Conservation (phyloP, 2,888 invertebrate species). For the Sesia apiformis region DNA sequence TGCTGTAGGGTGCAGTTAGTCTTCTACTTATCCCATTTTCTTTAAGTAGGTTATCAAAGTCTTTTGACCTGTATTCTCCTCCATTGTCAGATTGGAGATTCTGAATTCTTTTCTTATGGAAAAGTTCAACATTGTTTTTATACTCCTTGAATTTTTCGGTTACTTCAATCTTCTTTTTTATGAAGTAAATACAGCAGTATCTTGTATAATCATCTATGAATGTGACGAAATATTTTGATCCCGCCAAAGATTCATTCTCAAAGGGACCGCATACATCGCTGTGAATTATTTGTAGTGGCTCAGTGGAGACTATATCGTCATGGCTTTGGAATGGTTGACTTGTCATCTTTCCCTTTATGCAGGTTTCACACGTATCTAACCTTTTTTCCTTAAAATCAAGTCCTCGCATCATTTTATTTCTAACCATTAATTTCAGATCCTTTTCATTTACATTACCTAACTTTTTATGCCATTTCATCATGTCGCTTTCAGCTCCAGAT, state of each 20-base stretch:
- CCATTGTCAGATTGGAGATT: constrained; percentile 5
- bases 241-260: constrained; percentile 1
- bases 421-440: not conserved
- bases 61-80: constrained; percentile 3
- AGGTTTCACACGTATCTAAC: constrained; percentile 1
- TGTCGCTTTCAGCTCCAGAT: not conserved
- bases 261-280: constrained; percentile 1
- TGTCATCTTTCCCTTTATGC: constrained; percentile 3
- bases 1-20: constrained; percentile 1
- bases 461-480: not conserved
- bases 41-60: constrained; percentile 2
- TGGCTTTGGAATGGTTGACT: not conserved
- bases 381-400: not conserved
- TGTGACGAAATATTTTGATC: constrained; percentile 4
- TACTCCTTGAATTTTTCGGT: constrained; percentile 5
- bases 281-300: constrained; percentile 7
- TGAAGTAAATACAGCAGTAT: constrained; percentile 6
- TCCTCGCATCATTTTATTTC: constrained; percentile 3
- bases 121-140: constrained; percentile 4
- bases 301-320: not conserved
- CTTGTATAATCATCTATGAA: constrained; percentile 9
- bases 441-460: too few species aligned
- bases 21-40: constrained; percentile 1
- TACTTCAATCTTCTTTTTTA: constrained; percentile 6
- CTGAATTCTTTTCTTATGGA: constrained; percentile 3